Base-by-base conservation (phyloP, 1,140 invertebrate genomes). In the Fragariocoptes setiger region DNA sequence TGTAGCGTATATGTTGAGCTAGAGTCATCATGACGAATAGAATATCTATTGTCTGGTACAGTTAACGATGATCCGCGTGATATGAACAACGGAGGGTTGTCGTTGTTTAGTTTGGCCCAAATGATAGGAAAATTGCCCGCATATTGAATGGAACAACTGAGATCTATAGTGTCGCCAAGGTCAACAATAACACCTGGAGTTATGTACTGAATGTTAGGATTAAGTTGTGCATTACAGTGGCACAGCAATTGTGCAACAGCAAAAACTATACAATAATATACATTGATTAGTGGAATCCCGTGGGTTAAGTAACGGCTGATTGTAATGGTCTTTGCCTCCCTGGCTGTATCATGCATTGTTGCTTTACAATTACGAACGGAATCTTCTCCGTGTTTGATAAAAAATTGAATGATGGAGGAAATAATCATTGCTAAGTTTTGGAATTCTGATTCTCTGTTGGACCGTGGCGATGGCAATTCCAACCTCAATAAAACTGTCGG, bases 101-200 rank as follows among this genome's bases (percentile, higher is more conserved):
- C 44, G 35, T 42, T 35, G 3, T 49, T 39, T 5, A 46, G 39
- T 40, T 50, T 51, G 4, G 43, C 38, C 49, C 49, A 51, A 14
- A 47, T 31, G 8, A 56, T 53, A 19, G 51, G 45, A 43, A 76
- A 83, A 39, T 80, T 76, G 50, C 71, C 64, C 2, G 71, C 71
- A 59, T 83, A 83, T 50, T 83, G 76, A 3, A 85, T 77, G 0
- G 76, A 78, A 54, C 80, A 86, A 41, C 72, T 69, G 40, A 86
- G 61, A 51, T 85, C 76, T 0, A 79, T 75, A 13, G 74, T 72
- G 19, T 74, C 74, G 2, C 79, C 79, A 48, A 86, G 82, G 58
- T 83, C 76, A 52, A 76, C 72, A 36, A 85, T 77, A 61, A 82
- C 76, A 54, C 79, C 74, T 54, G 80, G 75, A 1, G 76, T 76